Evolutionary conservation across 2,888 invertebrate genomes (phyloP).

Genomic region (Mythimna ferrago): DNA sequence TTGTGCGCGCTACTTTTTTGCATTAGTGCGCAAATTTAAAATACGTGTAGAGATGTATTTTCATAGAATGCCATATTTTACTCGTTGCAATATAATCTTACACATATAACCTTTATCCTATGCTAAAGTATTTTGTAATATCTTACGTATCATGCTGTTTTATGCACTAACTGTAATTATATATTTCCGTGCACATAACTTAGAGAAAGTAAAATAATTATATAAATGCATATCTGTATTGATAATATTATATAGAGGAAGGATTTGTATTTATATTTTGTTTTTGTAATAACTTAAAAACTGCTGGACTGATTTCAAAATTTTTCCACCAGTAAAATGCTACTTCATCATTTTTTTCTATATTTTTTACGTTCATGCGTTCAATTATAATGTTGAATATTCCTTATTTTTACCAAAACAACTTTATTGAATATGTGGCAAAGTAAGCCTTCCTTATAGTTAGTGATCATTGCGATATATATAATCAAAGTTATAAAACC

Average conservation of each 20-base stretch:
- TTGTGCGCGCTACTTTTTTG: conserved; percentile 51
- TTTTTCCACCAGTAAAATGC: too few species aligned
- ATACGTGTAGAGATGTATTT: conserved; percentile 59
- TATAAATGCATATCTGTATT: neutral
- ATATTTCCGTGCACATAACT: conserved; percentile 48
- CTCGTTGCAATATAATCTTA: neutral
- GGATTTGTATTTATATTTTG: too few species aligned
- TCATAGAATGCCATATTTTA: conserved; percentile 80
- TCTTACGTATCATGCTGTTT: conserved; percentile 37
- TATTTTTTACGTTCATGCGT: too few species aligned
- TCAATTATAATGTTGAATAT: too few species aligned
- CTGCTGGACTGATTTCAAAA: too few species aligned
- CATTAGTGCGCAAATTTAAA: conserved; percentile 33
- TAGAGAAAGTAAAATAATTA: neutral
- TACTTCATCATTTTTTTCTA: too few species aligned
- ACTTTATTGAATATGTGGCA: neutral
- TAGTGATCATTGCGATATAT: neutral
- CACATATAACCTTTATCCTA: conserved; percentile 9
- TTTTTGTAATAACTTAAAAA: too few species aligned
- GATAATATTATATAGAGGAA: too few species aligned
- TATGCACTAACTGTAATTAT: conserved; percentile 30
- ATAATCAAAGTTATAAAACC: neutral
- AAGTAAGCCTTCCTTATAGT: neutral
- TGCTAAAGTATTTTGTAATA: neutral
- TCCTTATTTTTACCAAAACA: neutral